Conservation (phyloP, 2,888 invertebrate species). For the Drosophila pseudotalamancana region DNA sequence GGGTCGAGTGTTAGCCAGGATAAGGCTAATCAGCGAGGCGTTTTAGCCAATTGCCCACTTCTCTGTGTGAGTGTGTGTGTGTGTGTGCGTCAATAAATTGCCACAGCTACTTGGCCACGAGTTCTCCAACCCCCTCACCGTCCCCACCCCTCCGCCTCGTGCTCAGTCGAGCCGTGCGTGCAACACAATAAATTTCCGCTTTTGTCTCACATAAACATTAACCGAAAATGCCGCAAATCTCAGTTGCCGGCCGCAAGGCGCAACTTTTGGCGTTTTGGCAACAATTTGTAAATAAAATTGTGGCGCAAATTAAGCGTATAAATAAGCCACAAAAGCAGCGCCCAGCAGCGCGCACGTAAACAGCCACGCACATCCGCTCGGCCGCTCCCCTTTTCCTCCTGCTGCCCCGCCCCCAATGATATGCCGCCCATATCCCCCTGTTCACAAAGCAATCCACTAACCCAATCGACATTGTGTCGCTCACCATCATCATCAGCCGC, state of each 20-base stretch:
- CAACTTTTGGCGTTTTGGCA: slow-evolving; percentile 67
- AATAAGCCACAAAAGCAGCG: slow-evolving; percentile 75
- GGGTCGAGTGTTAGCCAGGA: not conserved
- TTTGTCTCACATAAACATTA: slow-evolving; percentile 74
- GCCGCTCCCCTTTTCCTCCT: not conserved
- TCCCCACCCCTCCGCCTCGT: not conserved
- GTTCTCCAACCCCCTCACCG: not conserved
- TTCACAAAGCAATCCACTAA: slow-evolving; percentile 9
- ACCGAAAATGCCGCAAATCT: slow-evolving; percentile 75
- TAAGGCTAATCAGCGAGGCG: slow-evolving; percentile 69
- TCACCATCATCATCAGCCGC: slow-evolving; percentile 19
- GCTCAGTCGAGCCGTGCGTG: too few relatives aligned
- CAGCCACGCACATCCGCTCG: slow-evolving; percentile 49
- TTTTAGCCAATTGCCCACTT: slow-evolving; percentile 35
- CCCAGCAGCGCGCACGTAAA: slow-evolving; percentile 30
- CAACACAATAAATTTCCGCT: slow-evolving; percentile 69
- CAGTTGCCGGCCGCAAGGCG: slow-evolving; percentile 52
- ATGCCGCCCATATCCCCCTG: not conserved
- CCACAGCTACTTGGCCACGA: slow-evolving; percentile 31
- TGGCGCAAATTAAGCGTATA: slow-evolving; percentile 83
- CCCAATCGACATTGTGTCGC: slow-evolving; percentile 46
- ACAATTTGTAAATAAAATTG: slow-evolving; percentile 83
- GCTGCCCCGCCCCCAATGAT: not conserved
- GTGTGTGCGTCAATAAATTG: slow-evolving; percentile 60
- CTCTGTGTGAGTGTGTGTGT: slow-evolving; percentile 11